A percentile compares a stretch with the other conserved stretches of the same genome.
These are phyloP conservation scores for Potorous gilbertii DNA, from an alignment of 2,797 vertebrate species.

Conservation along the genomic window DNA sequence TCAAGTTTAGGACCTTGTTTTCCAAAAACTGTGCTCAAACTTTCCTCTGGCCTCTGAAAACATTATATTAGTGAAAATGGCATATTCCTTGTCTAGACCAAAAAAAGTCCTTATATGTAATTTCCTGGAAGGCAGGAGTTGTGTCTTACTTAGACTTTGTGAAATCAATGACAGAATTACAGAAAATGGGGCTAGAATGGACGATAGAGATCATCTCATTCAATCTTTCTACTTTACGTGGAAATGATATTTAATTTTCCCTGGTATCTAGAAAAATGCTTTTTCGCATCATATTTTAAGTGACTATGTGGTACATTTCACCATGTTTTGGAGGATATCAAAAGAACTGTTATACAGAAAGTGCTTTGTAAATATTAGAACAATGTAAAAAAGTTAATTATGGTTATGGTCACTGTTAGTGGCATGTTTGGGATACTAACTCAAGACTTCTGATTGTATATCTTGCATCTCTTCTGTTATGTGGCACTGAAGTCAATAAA, in stretches of 20 bases:
- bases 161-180: not conserved
- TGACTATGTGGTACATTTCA: not conserved
- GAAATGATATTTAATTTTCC: not conserved
- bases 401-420: not conserved
- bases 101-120: not conserved
- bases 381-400: not conserved
- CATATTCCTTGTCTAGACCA: not conserved
- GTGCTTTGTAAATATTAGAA: not conserved
- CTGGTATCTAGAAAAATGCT: not conserved
- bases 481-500: not conserved
- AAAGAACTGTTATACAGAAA: not conserved
- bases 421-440: not conserved
- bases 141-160: not conserved
- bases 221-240: not conserved
- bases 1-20: not conserved
- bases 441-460: not conserved
- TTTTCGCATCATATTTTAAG: not conserved
- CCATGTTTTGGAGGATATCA: not conserved
- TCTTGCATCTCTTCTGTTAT: not conserved
- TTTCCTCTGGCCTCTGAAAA: not conserved
- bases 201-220: not conserved
- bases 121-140: not conserved
- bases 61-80: not conserved
- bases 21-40: not conserved
- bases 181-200: not conserved